Percentiles rank a stretch among this genome's conserved stretches.
Evolutionary conservation across 2,888 invertebrate genomes (phyloP).

Genomic region (Dasypogon diadema): DNA sequence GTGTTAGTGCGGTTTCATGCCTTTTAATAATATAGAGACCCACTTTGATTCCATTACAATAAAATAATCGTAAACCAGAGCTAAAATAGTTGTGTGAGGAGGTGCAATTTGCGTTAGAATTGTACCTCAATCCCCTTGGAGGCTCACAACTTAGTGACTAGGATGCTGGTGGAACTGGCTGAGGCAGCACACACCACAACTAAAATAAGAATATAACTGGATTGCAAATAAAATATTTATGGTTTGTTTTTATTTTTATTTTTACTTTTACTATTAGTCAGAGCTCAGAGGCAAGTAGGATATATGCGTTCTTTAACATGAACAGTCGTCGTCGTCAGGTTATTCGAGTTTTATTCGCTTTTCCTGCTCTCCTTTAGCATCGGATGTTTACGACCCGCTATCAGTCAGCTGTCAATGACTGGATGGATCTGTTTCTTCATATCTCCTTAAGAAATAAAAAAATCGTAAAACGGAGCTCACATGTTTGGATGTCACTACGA

Average conservation of each 20-base stretch:
- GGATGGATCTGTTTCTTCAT: slow-evolving; percentile 50
- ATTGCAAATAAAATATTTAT: slow-evolving; percentile 56
- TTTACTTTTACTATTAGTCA: slow-evolving; percentile 56
- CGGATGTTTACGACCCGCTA: slow-evolving; percentile 52
- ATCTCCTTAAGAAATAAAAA: slow-evolving; percentile 54
- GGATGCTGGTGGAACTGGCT: no score
- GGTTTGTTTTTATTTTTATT: slow-evolving; percentile 52
- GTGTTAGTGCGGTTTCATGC: slow-evolving; percentile 52
- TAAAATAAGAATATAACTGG: slow-evolving; percentile 48
- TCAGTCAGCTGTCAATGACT: slow-evolving; percentile 57
- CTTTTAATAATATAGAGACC: slow-evolving; percentile 53
- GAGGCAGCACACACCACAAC: slow-evolving; percentile 26
- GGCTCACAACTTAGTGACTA: slow-evolving; percentile 49
- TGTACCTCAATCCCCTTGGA: slow-evolving; percentile 44
- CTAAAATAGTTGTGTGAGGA: background rate
- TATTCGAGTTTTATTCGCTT: slow-evolving; percentile 54
- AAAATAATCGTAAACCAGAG: slow-evolving; percentile 56
- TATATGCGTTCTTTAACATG: slow-evolving; percentile 50
- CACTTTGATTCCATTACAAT: slow-evolving; percentile 57
- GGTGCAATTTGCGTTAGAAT: slow-evolving; percentile 50
- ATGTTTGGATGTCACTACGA: slow-evolving; percentile 41
- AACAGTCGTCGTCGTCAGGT: slow-evolving; percentile 46
- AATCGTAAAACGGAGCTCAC: slow-evolving; percentile 54
- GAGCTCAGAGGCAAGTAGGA: slow-evolving; percentile 48
- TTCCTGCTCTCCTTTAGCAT: slow-evolving; percentile 38